A percentile compares a stretch with the other conserved stretches of the same genome.
These are phyloP conservation scores for Rynchops niger DNA, from an alignment of 2,113 vertebrate genomes.

Conservation along the genomic window DNA sequence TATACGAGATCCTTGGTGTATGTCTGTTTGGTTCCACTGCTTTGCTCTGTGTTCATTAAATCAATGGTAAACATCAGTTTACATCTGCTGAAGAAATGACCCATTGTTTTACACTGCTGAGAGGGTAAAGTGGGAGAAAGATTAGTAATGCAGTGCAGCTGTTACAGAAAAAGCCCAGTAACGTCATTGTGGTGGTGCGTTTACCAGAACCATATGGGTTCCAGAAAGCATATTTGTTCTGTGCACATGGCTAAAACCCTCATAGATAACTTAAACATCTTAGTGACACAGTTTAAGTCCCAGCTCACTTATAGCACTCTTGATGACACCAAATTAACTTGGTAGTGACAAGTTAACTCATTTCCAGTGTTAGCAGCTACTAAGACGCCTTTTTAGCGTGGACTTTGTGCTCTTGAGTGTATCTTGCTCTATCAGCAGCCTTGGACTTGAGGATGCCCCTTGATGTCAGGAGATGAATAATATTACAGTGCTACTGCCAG, in stretches of 20 bases:
- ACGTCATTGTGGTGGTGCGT: neutral
- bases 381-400: neutral
- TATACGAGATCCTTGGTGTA: neutral
- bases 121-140: neutral
- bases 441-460: neutral
- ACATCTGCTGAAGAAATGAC: neutral
- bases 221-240: neutral
- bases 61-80: neutral
- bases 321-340: neutral
- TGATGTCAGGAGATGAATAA: neutral
- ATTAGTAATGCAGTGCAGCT: neutral
- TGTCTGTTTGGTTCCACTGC: neutral
- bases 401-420: neutral
- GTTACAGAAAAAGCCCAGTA: neutral
- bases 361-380: neutral
- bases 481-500: neutral
- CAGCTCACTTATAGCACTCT: neutral
- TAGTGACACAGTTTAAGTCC: neutral
- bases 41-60: neutral
- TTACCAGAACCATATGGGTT: neutral
- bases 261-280: neutral
- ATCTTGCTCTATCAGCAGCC: neutral
- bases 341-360: neutral
- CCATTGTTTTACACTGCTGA: neutral
- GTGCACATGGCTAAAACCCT: neutral